Conservation (phyloP, 2,888 invertebrate species). For the Pyrgus malvae region DNA sequence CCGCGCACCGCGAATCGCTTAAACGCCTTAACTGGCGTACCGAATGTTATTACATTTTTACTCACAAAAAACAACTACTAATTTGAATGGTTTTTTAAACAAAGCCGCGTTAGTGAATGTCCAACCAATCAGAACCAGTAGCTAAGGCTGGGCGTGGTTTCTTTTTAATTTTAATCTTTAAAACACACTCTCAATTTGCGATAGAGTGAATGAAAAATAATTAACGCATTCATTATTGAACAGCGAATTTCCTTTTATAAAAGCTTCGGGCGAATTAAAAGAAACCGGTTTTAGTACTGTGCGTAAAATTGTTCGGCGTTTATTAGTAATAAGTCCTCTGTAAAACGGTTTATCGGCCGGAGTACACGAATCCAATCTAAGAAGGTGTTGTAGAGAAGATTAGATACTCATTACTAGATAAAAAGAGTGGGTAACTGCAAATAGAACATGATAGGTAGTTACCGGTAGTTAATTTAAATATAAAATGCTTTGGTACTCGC, state of each 20-base stretch:
- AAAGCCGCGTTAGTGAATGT: slow-evolving; percentile 58
- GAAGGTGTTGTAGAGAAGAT: slow-evolving; percentile 14
- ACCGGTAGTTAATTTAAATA: no score
- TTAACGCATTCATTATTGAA: slow-evolving; percentile 58
- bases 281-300: slow-evolving; percentile 12
- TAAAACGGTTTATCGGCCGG: not conserved
- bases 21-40: not conserved
- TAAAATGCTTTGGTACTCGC: no score
- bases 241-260: slow-evolving; percentile 35
- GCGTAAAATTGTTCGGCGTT: slow-evolving; percentile 5
- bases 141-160: slow-evolving; percentile 65
- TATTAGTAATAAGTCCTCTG: slow-evolving; percentile 6
- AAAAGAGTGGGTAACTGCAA: not conserved
- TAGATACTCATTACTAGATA: slow-evolving; percentile 13
- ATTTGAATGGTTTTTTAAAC: slow-evolving; percentile 55
- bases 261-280: slow-evolving; percentile 7
- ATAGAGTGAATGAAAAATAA: slow-evolving; percentile 59
- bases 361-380: slow-evolving; percentile 22
- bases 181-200: slow-evolving; percentile 63
- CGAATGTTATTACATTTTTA: slow-evolving; percentile 4
- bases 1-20: not conserved
- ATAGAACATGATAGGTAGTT: no score
- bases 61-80: slow-evolving; percentile 29
- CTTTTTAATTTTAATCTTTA: slow-evolving; percentile 56
- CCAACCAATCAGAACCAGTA: slow-evolving; percentile 64